Evolutionary conservation across 2,888 invertebrate genomes (phyloP), one percentile per base, ranked within the genome.

Genomic region (Belgica antarctica): DNA sequence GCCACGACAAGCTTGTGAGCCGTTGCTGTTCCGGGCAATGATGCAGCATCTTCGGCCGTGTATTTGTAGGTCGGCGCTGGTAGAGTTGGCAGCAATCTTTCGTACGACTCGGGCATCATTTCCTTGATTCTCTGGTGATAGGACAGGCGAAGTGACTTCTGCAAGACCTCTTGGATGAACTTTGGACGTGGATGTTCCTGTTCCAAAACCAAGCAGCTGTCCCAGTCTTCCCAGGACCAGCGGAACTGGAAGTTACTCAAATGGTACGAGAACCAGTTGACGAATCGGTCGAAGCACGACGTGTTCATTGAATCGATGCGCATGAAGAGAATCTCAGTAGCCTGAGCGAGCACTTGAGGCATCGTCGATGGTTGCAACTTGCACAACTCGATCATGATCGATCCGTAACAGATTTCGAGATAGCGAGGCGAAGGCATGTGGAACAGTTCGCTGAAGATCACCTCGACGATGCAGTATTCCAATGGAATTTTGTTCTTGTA

Each of bases 201-300:
- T 77, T 94, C 94, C 24, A 94, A 81, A 73, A 88, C 85, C n/a
- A 93, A 82, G 75, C 92, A 92, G 12, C 88, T 87, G 76, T 91
- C 90, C 95, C 95, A 95, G 77, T 95, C 95, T 74, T 94, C 94
- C 99, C 99, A 99, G 1, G 94, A 94, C 98, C 98, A 99, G 69
- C 96, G 88, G 79, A 96, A 99, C 80, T 99, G 97, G 80, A 99
- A 99, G 82, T 99, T 99, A 79, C 97, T 97, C 80, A 99, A 84
- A 81, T 99, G 98, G 79, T 98, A 98, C 0, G 94, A 88, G 80
- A 99, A 99, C 99, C 99, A 99, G 78, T 88, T 89, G 24, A 92
- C 92, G 79, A 99, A 96, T 75, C 97, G 88, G 81, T 99, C 98
- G 80, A 98, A 93, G 77, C 96, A 95, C 1, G 94, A 89, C 0